phyloP scores from a whole-genome alignment of 2,888 invertebrate species.

The Hydraecia micacea region DNA sequence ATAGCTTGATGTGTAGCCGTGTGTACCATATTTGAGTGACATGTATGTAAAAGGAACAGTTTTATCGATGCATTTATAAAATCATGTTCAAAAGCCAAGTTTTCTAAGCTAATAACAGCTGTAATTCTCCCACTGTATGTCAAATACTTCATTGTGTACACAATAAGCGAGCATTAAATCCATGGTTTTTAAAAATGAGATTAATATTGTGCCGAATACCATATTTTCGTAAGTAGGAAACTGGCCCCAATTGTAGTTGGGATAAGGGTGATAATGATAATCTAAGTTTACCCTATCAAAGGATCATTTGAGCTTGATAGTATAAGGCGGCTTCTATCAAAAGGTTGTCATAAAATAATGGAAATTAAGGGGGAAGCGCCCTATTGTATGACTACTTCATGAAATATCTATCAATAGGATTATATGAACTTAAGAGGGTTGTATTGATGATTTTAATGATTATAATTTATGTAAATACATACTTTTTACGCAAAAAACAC shows the following conservation, averaged over 20 bases:
- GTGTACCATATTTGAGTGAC: no score
- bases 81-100: background rate
- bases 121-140: background rate
- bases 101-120: background rate
- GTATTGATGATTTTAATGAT: background rate
- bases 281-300: background rate
- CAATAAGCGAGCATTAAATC: background rate
- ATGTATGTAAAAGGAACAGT: background rate
- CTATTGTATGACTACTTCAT: background rate
- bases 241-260: slow-evolving; percentile 1
- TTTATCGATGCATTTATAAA: slow-evolving; percentile 5
- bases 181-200: background rate
- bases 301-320: slow-evolving; percentile 5
- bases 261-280: background rate
- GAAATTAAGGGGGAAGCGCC: background rate
- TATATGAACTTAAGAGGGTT: background rate
- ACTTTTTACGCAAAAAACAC: no score
- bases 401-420: background rate
- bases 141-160: slow-evolving; percentile 7
- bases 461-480: background rate
- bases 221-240: background rate
- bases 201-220: background rate
- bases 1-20: no score
- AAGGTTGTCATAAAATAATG: slow-evolving; percentile 15
- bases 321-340: slow-evolving; percentile 15